Conservation (phyloP, 1,140 invertebrate species). For the Drosophila bocki region DNA sequence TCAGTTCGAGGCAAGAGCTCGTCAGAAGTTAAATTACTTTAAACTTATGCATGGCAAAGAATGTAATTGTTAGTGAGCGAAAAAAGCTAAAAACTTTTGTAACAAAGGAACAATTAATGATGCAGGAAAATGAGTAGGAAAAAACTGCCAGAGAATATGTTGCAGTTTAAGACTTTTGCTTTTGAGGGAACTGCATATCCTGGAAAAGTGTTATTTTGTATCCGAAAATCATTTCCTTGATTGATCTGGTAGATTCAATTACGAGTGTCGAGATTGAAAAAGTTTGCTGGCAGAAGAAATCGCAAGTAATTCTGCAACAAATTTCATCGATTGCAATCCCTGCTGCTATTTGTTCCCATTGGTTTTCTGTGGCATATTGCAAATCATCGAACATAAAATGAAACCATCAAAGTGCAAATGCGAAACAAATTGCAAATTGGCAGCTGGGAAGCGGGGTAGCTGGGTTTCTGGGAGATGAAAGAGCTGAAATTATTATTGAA, state of each 20-base stretch:
- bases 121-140: background rate
- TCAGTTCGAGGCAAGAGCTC: constrained; percentile 45
- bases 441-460: constrained; percentile 7
- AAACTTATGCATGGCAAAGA: constrained; percentile 59
- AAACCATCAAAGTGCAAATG: constrained; percentile 80
- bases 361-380: constrained; percentile 29
- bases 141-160: constrained; percentile 1
- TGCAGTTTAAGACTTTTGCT: constrained; percentile 1
- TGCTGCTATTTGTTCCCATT: background rate
- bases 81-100: constrained; percentile 53
- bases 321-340: constrained; percentile 26
- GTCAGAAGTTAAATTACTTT: constrained; percentile 76
- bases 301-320: constrained; percentile 24
- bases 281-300: constrained; percentile 23
- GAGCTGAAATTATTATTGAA: constrained; percentile 58
- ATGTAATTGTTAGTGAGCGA: constrained; percentile 49
- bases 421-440: constrained; percentile 74
- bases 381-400: constrained; percentile 63
- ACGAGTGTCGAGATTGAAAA: constrained; percentile 24
- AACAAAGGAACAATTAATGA: constrained; percentile 54
- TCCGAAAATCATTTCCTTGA: constrained; percentile 3
- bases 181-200: no score
- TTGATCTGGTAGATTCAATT: constrained; percentile 30
- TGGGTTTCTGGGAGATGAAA: constrained; percentile 24
- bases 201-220: background rate